Base-by-base conservation (phyloP, 2,888 invertebrate genomes). In the Agonopterix arenella region DNA sequence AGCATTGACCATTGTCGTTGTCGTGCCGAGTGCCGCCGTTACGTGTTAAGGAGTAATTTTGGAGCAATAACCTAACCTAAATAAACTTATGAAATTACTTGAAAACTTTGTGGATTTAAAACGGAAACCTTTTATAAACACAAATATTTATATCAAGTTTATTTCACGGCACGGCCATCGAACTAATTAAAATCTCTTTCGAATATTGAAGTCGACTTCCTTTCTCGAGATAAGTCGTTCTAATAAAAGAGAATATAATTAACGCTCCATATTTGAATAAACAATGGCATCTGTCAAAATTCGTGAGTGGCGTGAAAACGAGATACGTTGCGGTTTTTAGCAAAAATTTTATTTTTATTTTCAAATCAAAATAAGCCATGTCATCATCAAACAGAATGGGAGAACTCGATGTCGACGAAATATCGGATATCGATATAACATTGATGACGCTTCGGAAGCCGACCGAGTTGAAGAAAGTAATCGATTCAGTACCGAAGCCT, bases 401-500 rank as follows among this genome's bases (percentile, higher is more conserved):
- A 63, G 73, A 76, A 0, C 50, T 67, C 1, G 69, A 60, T 5
- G 5, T 73, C 37, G 83, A 83, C 7, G 75, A 80, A 50, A 18
- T 75, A 41, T 50, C 65, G 5, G 71, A 84, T 36, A 66, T 84
- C 5, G 76, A 81, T 45, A 79, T 70, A 42, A 78, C 79, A 5
- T 68, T 89, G 56, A 64, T 89, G 78, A 85, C 83, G 1, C 65
- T 89, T 36, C 71, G 89, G 45, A 89, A 88, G 54, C 89, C 89
- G 0, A 89, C 88, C 0, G 80, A 84, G 10, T 55, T 89, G 60
- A 84, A 84, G 62, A 85, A 84, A 72, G 80, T 90, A 11, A 77
- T 86, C 16, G 84, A 89, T 54, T 80, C 84, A 0, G 72, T 90
- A 45, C 89, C 89, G 2, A 85, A 85, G 55, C 90, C 90, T 0